These are phyloP conservation scores for Kryptopterus vitreolus DNA, from an alignment of 2,797 vertebrate species.

Conservation along the genomic window DNA sequence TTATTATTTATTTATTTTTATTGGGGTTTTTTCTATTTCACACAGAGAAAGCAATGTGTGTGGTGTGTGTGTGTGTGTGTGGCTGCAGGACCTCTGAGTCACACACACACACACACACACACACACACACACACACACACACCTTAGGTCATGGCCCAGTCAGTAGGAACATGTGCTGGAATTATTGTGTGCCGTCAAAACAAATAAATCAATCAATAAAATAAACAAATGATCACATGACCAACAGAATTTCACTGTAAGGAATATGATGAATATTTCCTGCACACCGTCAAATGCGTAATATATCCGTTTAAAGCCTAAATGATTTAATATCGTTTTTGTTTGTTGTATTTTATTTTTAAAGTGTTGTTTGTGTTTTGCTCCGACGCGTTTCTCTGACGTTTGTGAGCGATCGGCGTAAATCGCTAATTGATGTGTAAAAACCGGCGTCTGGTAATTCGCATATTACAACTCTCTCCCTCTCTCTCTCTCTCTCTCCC, in stretches of 20 bases:
- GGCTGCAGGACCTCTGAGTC: background rate
- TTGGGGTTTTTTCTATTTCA: no score
- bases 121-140: constrained; percentile 14
- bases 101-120: constrained; percentile 16
- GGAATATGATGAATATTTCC: no score
- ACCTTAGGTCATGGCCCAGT: constrained; percentile 25
- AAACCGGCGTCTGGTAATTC: constrained; percentile 57
- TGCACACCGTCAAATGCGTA: background rate
- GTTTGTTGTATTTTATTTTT: background rate
- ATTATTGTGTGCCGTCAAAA: background rate
- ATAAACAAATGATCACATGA: background rate
- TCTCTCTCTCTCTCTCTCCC: no score
- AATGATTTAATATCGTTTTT: background rate
- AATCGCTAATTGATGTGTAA: constrained; percentile 44
- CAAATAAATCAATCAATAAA: no score
- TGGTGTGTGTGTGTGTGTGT: background rate
- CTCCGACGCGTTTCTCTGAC: constrained; percentile 15
- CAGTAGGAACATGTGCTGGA: constrained; percentile 29
- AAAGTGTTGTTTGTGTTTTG: background rate
- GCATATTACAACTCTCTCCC: constrained; percentile 50
- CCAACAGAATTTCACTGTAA: background rate
- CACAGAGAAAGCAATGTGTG: background rate
- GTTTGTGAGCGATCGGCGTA: constrained; percentile 22
- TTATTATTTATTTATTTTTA: background rate
- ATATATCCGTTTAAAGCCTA: background rate